Conservation (phyloP, 1,140 invertebrate species). For the Drosophila grimshawi region DNA sequence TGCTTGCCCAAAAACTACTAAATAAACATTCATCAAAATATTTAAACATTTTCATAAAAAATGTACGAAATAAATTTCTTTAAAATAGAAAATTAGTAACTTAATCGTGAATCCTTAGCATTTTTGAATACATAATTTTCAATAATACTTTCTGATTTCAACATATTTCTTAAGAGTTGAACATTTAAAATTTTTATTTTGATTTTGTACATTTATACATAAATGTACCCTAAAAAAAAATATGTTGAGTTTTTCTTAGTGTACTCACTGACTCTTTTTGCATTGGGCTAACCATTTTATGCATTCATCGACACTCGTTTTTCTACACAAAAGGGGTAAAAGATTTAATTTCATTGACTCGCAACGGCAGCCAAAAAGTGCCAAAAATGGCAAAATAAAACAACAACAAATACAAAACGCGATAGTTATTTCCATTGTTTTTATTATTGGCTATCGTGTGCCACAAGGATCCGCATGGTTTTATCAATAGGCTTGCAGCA, state of each 20-base stretch:
- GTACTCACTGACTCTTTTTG: slow-evolving; percentile 20
- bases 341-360: slow-evolving; percentile 81
- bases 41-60: neutral
- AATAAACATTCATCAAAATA: neutral
- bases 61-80: neutral
- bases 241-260: no score
- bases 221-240: no score
- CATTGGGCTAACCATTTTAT: slow-evolving; percentile 50
- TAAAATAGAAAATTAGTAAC: neutral
- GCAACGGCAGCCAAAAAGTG: slow-evolving; percentile 63
- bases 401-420: slow-evolving; percentile 38
- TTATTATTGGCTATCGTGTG: slow-evolving; percentile 35
- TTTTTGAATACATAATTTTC: no score
- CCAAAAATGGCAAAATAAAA: slow-evolving; percentile 40
- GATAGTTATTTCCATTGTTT: slow-evolving; percentile 41
- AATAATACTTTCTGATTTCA: no score
- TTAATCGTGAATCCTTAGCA: neutral
- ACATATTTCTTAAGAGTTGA: no score
- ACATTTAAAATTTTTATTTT: no score
- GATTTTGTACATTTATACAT: no score
- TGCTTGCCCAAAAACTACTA: slow-evolving; percentile 45
- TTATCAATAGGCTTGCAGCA: slow-evolving; percentile 8
- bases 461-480: slow-evolving; percentile 1
- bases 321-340: slow-evolving; percentile 47
- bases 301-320: neutral